phyloP scores from a whole-genome alignment of 1,140 invertebrate genomes.

The Bombus sylvicola region DNA sequence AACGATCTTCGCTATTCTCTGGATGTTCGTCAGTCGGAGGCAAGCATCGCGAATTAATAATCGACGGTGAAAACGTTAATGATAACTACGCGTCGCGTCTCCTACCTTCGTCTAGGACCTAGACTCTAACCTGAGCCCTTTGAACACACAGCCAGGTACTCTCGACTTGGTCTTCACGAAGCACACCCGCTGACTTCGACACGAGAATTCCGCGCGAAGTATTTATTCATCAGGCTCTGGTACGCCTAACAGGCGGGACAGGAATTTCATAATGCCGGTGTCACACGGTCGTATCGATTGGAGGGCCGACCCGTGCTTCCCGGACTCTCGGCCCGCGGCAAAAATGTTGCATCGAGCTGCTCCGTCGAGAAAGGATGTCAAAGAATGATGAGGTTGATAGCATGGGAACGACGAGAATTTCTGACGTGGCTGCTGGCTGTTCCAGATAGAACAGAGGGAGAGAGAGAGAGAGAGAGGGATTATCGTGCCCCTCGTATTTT shows the following conservation, averaged over 20 bases:
- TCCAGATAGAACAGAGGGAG: neutral
- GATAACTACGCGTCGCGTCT: constrained; percentile 14
- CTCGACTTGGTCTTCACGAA: constrained; percentile 38
- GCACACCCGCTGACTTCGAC: constrained; percentile 51
- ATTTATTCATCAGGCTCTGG: constrained; percentile 67
- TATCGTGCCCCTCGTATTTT: neutral
- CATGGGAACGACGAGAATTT: constrained; percentile 38
- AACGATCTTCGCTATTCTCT: neutral
- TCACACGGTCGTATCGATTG: constrained; percentile 62
- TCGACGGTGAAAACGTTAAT: constrained; percentile 44
- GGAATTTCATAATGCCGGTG: constrained; percentile 68
- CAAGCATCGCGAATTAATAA: constrained; percentile 59
- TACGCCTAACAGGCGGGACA: constrained; percentile 58
- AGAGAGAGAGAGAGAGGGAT: neutral
- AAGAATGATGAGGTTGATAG: constrained; percentile 51
- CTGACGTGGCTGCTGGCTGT: constrained; percentile 19
- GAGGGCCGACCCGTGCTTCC: constrained; percentile 11
- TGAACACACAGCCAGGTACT: neutral
- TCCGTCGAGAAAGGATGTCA: constrained; percentile 43
- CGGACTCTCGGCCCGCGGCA: constrained; percentile 21
- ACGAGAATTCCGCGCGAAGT: constrained; percentile 62
- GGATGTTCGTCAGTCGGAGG: no score
- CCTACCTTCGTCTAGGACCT: neutral
- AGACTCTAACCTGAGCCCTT: neutral
- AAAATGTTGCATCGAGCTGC: constrained; percentile 54